Evolutionary conservation across 1,140 invertebrate species (phyloP), one percentile per base, ranked within the genome.

Genomic region (Schmidtea mediterranea): DNA sequence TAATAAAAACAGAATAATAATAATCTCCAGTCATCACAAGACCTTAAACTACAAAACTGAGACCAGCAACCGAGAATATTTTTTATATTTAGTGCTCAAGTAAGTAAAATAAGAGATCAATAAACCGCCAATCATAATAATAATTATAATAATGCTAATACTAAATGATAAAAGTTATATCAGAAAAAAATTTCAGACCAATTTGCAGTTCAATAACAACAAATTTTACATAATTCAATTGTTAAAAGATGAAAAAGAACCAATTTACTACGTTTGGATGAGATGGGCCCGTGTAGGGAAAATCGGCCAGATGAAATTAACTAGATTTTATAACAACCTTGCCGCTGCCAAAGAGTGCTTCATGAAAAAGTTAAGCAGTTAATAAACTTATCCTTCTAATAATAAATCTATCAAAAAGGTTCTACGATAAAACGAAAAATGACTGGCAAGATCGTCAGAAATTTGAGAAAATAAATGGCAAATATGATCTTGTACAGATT

Each of bases 141-240:
- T n/a, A n/a, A n/a, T n/a, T n/a, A n/a, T n/a, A n/a, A n/a, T n/a
- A n/a, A n/a, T n/a, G n/a, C n/a, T n/a, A n/a, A n/a, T n/a, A n/a
- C n/a, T n/a, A n/a, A n/a, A n/a, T n/a, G n/a, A n/a, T n/a, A n/a
- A n/a, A n/a, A n/a, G n/a, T n/a, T n/a, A n/a, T n/a, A n/a, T n/a
- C n/a, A n/a, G n/a, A n/a, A n/a, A n/a, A n/a, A n/a, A n/a, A n/a
- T 43, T 53, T 8, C 16, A 64, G 67, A 72, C 71, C 2, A 70
- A 71, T 52, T 56, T 73, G 8, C 55, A 62, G 32, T 68, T 65
- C 55, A 73, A 73, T 59, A 73, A 73, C 62, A 73, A 73, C 60
- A 73, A 73, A 55, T 73, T 61, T 54, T 73, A 70, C 59, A 43
- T 73, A 6, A 68, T 72, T 49, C 71, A 73, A 55, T 54, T 73